Evolutionary conservation across 2,888 invertebrate species (phyloP), one percentile per base, ranked within the genome.

Genomic region (Eupithecia centaureata): DNA sequence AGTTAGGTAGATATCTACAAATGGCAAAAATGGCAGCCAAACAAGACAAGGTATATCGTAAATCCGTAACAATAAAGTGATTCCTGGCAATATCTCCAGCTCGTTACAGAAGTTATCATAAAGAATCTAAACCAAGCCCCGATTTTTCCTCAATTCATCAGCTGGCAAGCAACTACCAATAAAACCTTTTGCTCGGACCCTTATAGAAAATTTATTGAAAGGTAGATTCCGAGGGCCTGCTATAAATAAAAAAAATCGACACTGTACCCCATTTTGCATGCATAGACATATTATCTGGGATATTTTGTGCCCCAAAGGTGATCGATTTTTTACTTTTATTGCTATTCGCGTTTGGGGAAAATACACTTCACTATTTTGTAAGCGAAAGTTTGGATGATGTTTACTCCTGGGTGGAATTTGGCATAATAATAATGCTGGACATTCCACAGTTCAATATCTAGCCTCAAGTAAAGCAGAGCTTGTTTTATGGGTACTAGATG

Each of bases 121-220:
- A 52, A 27, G 33, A 32, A 61, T 27, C 54, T 8, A 57, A 32
- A 57, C 57, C 54, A 56, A 28, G n/a, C 25, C 2, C 30, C 32
- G 30, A 27, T 52, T 60, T 76, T 74, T 59, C 56, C 66, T 73
- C 70, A 70, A 76, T 77, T 76, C 77, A 76, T 76, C 79, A 74
- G 70, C 73, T 79, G 75, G 77, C 78, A 82, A 82, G 77, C 75
- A 75, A 61, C 69, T 12, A 10, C 77, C 77, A 79, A 80, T 79
- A 80, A 77, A 77, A 80, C 73, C 78, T 79, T 79, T 75, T 47
- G 28, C 62, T 61, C 57, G 67, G 73, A 56, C 68, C 75, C 79
- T 82, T 79, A 76, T 79, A 75, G 72, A 81, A 79, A 82, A 86
- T 86, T 82, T 84, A 86, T 87, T 73, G 79, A 77, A 77, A 72